Percentiles rank a stretch among this genome's conserved stretches.
Conservation (phyloP, 2,888 invertebrate species). For the Brenthis daphne region DNA sequence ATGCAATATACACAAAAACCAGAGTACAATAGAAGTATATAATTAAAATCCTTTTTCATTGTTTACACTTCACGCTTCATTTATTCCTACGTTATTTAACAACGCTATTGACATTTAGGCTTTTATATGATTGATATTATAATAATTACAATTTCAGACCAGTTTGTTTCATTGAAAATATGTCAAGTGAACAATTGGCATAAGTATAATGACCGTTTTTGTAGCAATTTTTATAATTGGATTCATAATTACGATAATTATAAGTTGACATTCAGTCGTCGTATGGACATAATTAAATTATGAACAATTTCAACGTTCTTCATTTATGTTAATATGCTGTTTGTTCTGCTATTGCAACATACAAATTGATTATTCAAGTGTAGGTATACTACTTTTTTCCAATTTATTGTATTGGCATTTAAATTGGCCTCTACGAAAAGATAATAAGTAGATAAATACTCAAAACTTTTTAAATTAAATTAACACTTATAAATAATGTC, state of each 20-base stretch:
- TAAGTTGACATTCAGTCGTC: slow-evolving; percentile 20
- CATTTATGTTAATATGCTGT: slow-evolving; percentile 9
- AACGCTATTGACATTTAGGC: background rate
- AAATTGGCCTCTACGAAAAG: too few species aligned
- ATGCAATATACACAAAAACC: too few species aligned
- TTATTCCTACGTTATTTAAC: too few species aligned
- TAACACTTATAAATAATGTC: background rate
- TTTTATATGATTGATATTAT: slow-evolving; percentile 2
- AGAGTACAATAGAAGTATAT: too few species aligned
- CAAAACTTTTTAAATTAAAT: too few species aligned
- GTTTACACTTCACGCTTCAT: too few species aligned
- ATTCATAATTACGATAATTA: slow-evolving; percentile 25
- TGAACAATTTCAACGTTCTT: slow-evolving; percentile 20
- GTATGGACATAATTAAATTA: slow-evolving; percentile 25
- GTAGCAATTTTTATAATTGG: slow-evolving; percentile 25
- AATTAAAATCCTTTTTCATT: too few species aligned
- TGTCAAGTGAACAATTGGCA: slow-evolving; percentile 20
- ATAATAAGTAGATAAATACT: too few species aligned
- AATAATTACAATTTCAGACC: background rate
- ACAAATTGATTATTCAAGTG: slow-evolving; percentile 12
- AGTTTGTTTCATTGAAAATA: slow-evolving; percentile 8
- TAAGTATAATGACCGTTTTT: slow-evolving; percentile 19
- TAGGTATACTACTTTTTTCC: too few species aligned
- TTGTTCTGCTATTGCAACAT: slow-evolving; percentile 15
- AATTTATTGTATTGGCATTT: too few species aligned